Conservation (phyloP, 2,797 vertebrate genomes). For the Dermochelys coriacea region DNA sequence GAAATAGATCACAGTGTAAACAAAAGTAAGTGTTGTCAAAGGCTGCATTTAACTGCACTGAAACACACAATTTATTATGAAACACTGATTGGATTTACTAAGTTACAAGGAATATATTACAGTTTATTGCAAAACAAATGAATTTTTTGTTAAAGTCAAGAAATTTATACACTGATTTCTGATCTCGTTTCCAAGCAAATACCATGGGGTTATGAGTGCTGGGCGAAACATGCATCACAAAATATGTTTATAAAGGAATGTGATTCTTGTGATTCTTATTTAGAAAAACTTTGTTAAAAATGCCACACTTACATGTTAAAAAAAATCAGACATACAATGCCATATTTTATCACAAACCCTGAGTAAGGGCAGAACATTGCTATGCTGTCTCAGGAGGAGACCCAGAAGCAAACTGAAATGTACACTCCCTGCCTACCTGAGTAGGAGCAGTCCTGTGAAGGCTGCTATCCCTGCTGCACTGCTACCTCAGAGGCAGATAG, state of each 20-base stretch:
- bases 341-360: neutral
- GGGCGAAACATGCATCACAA: rapidly evolving
- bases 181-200: neutral
- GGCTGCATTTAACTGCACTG: neutral
- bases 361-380: neutral
- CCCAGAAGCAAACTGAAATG: neutral
- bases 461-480: neutral
- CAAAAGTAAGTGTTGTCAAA: neutral
- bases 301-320: neutral
- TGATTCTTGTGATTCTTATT: neutral
- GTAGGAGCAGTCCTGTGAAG: neutral
- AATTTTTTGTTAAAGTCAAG: neutral
- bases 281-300: neutral
- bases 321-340: neutral
- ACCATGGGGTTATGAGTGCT: neutral
- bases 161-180: neutral
- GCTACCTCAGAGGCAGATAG: neutral
- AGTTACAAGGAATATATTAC: neutral
- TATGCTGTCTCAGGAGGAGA: neutral
- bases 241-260: neutral
- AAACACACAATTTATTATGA: neutral
- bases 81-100: neutral
- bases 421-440: neutral
- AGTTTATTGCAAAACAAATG: neutral
- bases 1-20: neutral